Conservation (phyloP, 53 echinoderm and acorn worm species). For the Stichopus horrens region DNA sequence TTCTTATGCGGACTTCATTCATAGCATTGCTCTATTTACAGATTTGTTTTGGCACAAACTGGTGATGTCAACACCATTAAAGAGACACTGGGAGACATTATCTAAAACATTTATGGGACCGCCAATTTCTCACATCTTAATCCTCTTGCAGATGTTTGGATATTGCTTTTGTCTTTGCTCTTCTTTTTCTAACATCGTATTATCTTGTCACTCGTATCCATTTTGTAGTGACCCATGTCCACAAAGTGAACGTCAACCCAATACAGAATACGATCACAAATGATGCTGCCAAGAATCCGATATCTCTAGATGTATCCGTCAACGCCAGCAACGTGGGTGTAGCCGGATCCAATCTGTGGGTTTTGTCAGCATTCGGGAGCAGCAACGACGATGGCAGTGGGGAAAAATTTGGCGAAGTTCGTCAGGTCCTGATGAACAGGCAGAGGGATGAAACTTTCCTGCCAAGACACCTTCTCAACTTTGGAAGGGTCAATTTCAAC, state of each 20-base stretch:
- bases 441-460: slow-evolving; percentile 63
- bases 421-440: slow-evolving; percentile 60
- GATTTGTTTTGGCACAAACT: too few species aligned
- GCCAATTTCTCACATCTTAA: too few species aligned
- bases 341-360: slow-evolving; percentile 76
- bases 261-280: slow-evolving; percentile 66
- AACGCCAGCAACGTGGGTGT: slow-evolving; percentile 73
- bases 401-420: slow-evolving; percentile 48
- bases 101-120: too few species aligned
- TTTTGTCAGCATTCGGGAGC: slow-evolving; percentile 67
- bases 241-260: slow-evolving; percentile 51
- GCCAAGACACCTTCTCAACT: slow-evolving; percentile 59
- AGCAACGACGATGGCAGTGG: slow-evolving; percentile 66
- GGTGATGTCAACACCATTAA: too few species aligned
- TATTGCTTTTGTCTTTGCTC: background rate
- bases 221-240: slow-evolving; percentile 49
- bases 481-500: slow-evolving; percentile 71
- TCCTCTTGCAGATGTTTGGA: background rate
- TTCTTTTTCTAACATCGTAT: background rate
- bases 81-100: too few species aligned
- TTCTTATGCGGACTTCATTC: too few species aligned
- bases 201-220: background rate
- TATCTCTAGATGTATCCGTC: slow-evolving; percentile 67
- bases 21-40: too few species aligned
- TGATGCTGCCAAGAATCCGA: slow-evolving; percentile 60